Evolutionary conservation across 2,797 vertebrate genomes (phyloP).

Genomic region (Eupleurogrammus muticus): DNA sequence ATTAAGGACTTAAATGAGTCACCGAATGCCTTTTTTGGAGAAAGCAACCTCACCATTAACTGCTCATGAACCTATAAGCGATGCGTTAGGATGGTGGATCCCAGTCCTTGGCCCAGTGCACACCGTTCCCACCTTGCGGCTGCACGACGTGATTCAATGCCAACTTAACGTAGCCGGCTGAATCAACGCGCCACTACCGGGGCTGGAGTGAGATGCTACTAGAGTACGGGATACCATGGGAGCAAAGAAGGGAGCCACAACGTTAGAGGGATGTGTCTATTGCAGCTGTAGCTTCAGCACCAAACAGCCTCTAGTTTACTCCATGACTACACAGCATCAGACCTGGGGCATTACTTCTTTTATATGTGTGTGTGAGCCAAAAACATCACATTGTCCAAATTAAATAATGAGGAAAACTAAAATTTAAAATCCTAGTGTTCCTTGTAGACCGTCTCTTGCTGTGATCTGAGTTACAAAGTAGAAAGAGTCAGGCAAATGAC

Average conservation of each 20-base stretch:
- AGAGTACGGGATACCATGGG: slow-evolving; percentile 25
- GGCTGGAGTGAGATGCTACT: background rate
- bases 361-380: background rate
- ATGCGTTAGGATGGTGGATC: slow-evolving; percentile 67
- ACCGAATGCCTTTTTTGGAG: slow-evolving; percentile 65
- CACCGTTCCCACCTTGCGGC: slow-evolving; percentile 7
- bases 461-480: too few species aligned
- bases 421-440: slow-evolving; percentile 32
- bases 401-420: slow-evolving; percentile 1
- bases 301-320: slow-evolving; percentile 70
- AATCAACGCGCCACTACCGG: slow-evolving; percentile 7
- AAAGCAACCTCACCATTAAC: slow-evolving; percentile 36
- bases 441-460: background rate
- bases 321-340: slow-evolving; percentile 73
- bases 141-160: slow-evolving; percentile 14
- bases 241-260: slow-evolving; percentile 67
- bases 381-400: background rate
- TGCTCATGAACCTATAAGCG: slow-evolving; percentile 70
- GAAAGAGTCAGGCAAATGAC: too few species aligned
- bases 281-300: slow-evolving; percentile 61
- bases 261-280: slow-evolving; percentile 71
- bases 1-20: slow-evolving; percentile 51
- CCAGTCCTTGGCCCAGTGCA: slow-evolving; percentile 61
- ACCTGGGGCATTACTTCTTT: slow-evolving; percentile 66
- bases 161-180: background rate